phyloP scores from a whole-genome alignment of 2,797 vertebrate species.

The Ctenochaetus hawaiiensis region DNA sequence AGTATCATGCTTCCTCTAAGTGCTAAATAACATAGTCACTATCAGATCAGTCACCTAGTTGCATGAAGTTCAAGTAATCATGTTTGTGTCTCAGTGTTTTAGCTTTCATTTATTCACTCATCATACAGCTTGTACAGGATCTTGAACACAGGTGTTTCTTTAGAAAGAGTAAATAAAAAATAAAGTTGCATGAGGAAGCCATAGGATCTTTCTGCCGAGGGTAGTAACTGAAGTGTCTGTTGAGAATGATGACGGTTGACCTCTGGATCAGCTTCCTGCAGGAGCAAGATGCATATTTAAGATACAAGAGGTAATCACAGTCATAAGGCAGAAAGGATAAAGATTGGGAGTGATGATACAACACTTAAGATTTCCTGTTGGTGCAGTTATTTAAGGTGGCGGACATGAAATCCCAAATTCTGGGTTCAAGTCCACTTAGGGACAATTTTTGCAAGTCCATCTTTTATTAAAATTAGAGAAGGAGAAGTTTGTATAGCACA shows the following conservation, averaged over 20 bases:
- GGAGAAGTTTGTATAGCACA: too few relatives aligned
- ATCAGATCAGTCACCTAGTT: too few relatives aligned
- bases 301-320: not conserved
- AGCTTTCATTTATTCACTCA: too few relatives aligned
- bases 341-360: too few relatives aligned
- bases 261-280: conserved; percentile 89
- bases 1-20: too few relatives aligned
- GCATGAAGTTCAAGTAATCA: too few relatives aligned
- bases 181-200: conserved; percentile 93
- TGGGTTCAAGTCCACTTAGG: not conserved
- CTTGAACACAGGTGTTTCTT: conserved; percentile 43
- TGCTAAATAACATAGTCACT: too few relatives aligned
- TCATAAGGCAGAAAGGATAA: too few relatives aligned
- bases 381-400: not conserved
- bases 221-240: conserved; percentile 96
- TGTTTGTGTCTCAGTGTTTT: too few relatives aligned
- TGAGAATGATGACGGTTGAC: conserved; percentile 92
- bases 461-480: not conserved
- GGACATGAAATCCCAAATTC: fast-evolving
- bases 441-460: not conserved
- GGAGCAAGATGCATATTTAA: conserved; percentile 9
- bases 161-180: conserved; percentile 97
- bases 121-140: not conserved
- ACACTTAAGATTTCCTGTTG: too few relatives aligned
- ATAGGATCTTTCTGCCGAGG: conserved; percentile 96